phyloP scores from a whole-genome alignment of 1,140 invertebrate species.

The Panagrolaimus sp. region DNA sequence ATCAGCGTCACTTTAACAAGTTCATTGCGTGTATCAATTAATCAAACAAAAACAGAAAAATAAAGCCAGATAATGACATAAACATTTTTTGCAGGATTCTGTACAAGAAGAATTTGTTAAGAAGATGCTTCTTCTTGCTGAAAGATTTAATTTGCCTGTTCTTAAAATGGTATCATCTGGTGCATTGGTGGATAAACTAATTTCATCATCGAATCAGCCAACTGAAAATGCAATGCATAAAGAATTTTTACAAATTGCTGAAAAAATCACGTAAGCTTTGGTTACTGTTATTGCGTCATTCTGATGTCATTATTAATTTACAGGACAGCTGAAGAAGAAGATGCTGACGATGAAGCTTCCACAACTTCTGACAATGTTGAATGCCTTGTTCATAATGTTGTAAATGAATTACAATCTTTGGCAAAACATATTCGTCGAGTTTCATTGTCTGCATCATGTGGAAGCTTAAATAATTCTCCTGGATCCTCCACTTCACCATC shows the following conservation, averaged over 20 bases:
- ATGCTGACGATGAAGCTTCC: conserved; percentile 7
- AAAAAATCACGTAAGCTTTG: conserved; percentile 31
- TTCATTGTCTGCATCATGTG: not conserved
- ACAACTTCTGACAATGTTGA: not conserved
- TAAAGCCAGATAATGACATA: no score
- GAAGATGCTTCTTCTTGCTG: conserved; percentile 39
- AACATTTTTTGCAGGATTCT: conserved; percentile 30
- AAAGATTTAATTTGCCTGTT: conserved; percentile 33
- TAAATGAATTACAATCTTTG: not conserved
- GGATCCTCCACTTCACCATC: not conserved
- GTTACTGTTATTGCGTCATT: not conserved
- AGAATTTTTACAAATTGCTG: conserved; percentile 38
- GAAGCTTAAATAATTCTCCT: not conserved
- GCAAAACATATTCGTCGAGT: conserved; percentile 6
- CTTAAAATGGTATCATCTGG: conserved; percentile 42
- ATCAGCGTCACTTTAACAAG: no score
- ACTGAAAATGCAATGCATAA: conserved; percentile 25
- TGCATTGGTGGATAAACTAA: conserved; percentile 35
- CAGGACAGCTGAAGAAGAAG: not conserved
- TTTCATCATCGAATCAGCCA: not conserved
- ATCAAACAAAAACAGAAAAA: no score
- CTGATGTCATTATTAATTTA: not conserved
- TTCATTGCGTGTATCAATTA: no score
- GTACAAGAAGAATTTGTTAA: conserved; percentile 36
- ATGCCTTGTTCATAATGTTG: conserved; percentile 8